Evolutionary conservation across 2,888 invertebrate genomes (phyloP).

Genomic region (Ptilodon capucinus): DNA sequence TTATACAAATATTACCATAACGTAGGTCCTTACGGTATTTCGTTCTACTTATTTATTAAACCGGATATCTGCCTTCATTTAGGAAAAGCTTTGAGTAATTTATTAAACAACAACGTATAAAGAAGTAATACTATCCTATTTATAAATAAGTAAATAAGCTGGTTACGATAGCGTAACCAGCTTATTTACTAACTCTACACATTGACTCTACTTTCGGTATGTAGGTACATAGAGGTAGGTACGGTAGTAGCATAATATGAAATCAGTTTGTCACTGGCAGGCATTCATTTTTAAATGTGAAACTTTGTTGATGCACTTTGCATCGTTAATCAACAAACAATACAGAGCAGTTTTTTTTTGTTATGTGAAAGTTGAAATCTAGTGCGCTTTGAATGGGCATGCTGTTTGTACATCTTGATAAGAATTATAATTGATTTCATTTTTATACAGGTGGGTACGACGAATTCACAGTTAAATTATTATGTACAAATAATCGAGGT

Average conservation of each 20-base stretch:
- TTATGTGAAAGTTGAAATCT: slow-evolving; percentile 68
- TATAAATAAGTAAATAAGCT: no score
- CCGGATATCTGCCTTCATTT: slow-evolving; percentile 11
- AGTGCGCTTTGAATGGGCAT: slow-evolving; percentile 52
- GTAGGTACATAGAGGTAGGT: background rate
- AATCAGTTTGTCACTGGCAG: background rate
- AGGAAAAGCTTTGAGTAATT: no score
- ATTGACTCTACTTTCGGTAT: no score
- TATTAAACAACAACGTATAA: no score
- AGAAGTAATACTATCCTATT: no score
- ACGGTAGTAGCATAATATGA: background rate
- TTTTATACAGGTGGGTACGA: background rate
- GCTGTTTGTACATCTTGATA: slow-evolving; percentile 36
- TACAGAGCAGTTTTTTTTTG: slow-evolving; percentile 59
- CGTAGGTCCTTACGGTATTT: slow-evolving; percentile 19
- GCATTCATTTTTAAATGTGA: slow-evolving; percentile 28
- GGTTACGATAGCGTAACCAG: no score
- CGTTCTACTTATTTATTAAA: slow-evolving; percentile 30
- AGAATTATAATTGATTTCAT: slow-evolving; percentile 26
- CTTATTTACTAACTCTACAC: no score
- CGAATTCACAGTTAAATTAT: no score
- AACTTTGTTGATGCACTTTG: slow-evolving; percentile 34
- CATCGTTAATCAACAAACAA: slow-evolving; percentile 52
- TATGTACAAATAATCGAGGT: no score
- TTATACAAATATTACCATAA: slow-evolving; percentile 8